Percentiles rank a stretch among this genome's conserved stretches.
Conservation (phyloP, 2,888 invertebrate species). For the Nomada fabriciana region DNA sequence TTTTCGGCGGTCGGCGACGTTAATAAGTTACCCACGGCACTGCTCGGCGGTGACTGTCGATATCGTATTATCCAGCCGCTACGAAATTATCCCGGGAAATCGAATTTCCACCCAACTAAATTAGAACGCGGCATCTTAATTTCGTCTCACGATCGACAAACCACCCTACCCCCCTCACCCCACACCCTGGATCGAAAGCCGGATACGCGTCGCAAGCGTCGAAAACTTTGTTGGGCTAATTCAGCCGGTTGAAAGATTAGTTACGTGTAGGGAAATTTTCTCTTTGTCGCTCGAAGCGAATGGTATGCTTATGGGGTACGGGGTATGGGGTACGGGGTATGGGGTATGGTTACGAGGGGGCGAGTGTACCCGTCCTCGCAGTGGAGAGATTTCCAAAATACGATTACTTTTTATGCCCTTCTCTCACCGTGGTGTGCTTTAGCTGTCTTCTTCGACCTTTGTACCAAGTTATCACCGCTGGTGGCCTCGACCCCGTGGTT, state of each 20-base stretch:
- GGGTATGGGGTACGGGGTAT: no score
- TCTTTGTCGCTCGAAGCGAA: background rate
- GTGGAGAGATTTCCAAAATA: constrained; percentile 21
- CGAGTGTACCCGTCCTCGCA: no score
- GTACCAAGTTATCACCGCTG: constrained; percentile 95
- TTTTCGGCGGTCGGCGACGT: constrained; percentile 31
- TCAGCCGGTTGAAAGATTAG: background rate
- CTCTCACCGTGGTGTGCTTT: constrained; percentile 90
- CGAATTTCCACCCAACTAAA: constrained; percentile 12
- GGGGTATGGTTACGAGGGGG: constrained; percentile 1
- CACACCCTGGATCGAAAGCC: no score
- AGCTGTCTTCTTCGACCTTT: constrained; percentile 93
- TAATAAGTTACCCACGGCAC: constrained; percentile 14
- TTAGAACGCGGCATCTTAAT: constrained; percentile 24
- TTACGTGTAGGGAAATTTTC: background rate
- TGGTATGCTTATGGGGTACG: constrained; percentile 1
- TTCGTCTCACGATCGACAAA: background rate
- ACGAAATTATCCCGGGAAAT: constrained; percentile 18
- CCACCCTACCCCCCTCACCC: background rate
- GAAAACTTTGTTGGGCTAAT: background rate
- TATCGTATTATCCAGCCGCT: constrained; percentile 17
- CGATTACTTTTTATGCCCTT: constrained; percentile 48
- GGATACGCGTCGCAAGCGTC: no score
- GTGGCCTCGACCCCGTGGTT: constrained; percentile 93
- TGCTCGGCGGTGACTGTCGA: background rate